These are phyloP conservation scores for Gymnoscelis rufifasciata DNA, from an alignment of 2,888 invertebrate species.

Conservation along the genomic window DNA sequence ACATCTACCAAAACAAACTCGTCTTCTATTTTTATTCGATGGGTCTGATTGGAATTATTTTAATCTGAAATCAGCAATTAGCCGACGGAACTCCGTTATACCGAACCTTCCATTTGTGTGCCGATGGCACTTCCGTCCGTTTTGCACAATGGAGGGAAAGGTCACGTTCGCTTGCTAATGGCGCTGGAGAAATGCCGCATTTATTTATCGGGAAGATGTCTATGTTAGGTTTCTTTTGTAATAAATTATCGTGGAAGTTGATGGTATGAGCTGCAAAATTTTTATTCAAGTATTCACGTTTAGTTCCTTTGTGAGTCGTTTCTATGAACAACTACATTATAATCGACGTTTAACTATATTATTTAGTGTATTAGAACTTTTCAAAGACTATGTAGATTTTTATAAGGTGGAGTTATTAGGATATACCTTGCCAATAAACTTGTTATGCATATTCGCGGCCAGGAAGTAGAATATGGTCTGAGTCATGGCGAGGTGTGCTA, in stretches of 20 bases:
- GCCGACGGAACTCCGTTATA: conserved; percentile 18
- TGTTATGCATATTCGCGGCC: neutral
- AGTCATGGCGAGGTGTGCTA: conserved; percentile 9
- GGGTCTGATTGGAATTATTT: neutral
- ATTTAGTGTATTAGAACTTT: too few relatives aligned
- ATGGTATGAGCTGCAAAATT: too few relatives aligned
- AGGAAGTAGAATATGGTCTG: conserved; percentile 4
- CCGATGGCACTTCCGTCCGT: conserved; percentile 24
- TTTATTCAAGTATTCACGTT: too few relatives aligned
- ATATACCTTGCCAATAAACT: neutral
- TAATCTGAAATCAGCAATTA: conserved; percentile 2
- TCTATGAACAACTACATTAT: too few relatives aligned
- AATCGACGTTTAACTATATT: too few relatives aligned
- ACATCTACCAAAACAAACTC: too few relatives aligned
- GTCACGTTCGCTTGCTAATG: conserved; percentile 24
- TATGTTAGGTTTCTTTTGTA: too few relatives aligned
- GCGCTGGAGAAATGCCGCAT: conserved; percentile 16
- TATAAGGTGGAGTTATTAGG: too few relatives aligned
- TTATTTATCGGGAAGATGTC: neutral
- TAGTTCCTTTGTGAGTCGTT: too few relatives aligned
- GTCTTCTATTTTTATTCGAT: too few relatives aligned
- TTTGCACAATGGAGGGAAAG: conserved; percentile 22
- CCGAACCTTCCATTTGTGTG: conserved; percentile 18
- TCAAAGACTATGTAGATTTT: too few relatives aligned
- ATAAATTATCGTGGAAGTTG: too few relatives aligned